These are phyloP conservation scores for Brachionus sp. DNA, from an alignment of 1,140 invertebrate genomes.

Conservation along the genomic window DNA sequence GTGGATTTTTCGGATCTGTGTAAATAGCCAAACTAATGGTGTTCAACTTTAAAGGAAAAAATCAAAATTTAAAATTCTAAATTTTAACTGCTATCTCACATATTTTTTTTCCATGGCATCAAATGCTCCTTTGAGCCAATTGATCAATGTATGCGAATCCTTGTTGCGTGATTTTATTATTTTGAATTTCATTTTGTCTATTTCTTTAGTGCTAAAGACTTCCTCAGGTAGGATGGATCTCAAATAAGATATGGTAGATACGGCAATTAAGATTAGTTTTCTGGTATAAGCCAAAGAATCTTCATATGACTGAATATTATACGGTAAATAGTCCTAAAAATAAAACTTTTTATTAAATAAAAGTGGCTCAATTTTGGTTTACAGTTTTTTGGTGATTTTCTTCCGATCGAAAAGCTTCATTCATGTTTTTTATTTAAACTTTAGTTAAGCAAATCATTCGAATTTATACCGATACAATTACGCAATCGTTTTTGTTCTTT, in stretches of 20 bases:
- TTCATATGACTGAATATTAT: not conserved
- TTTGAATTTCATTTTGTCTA: constrained; percentile 10
- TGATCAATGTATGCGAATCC: not conserved
- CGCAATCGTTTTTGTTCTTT: not conserved
- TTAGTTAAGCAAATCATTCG: not conserved
- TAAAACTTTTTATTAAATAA: not conserved
- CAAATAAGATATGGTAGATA: not conserved
- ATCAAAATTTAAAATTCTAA: not conserved
- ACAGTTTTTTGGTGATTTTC: not conserved
- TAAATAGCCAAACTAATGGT: not conserved
- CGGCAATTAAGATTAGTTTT: not conserved
- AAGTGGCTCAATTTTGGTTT: not conserved
- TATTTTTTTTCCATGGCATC: constrained; percentile 26
- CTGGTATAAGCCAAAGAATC: not conserved
- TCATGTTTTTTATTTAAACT: not conserved
- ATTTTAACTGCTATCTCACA: not conserved
- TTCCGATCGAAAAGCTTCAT: not conserved
- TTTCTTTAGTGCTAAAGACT: not conserved
- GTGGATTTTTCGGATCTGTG: not conserved
- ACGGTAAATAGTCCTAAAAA: not conserved
- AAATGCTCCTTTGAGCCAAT: constrained; percentile 14
- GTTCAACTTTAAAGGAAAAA: not conserved
- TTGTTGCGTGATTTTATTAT: not conserved
- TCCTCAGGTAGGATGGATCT: not conserved
- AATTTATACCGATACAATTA: not conserved